Conservation (phyloP, 2,113 vertebrate genomes). For the Willisornis vidua region DNA sequence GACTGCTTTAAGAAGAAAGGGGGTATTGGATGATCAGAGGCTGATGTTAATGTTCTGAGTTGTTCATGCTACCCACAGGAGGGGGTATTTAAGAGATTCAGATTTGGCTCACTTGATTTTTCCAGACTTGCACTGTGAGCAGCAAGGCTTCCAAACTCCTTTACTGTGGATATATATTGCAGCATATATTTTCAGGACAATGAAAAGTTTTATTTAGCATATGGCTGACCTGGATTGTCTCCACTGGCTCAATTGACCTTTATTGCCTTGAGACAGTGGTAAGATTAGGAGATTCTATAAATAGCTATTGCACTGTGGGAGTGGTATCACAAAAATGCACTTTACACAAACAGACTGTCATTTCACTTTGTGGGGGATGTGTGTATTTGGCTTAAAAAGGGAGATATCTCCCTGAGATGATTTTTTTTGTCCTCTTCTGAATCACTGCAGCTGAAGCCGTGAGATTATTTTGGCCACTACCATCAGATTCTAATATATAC, state of each 20-base stretch:
- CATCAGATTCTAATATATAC: not conserved
- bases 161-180: not conserved
- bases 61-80: not conserved
- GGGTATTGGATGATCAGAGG: not conserved
- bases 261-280: constrained; percentile 38
- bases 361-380: not conserved
- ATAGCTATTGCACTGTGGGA: constrained; percentile 17
- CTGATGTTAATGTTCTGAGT: not conserved
- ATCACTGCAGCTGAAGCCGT: not conserved
- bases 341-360: not conserved
- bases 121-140: not conserved
- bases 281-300: constrained; percentile 45
- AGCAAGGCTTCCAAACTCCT: not conserved
- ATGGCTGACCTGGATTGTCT: constrained; percentile 49
- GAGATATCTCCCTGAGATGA: not conserved
- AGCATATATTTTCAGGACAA: constrained; percentile 5
- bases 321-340: constrained; percentile 5
- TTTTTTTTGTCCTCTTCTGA: not conserved
- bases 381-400: not conserved
- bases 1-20: not conserved
- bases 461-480: not conserved
- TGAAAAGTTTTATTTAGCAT: constrained; percentile 31
- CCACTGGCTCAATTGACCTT: constrained; percentile 42
- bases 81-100: not conserved
- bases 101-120: not conserved